phyloP scores from a whole-genome alignment of 2,888 invertebrate genomes.

The Proisotoma minuta region DNA sequence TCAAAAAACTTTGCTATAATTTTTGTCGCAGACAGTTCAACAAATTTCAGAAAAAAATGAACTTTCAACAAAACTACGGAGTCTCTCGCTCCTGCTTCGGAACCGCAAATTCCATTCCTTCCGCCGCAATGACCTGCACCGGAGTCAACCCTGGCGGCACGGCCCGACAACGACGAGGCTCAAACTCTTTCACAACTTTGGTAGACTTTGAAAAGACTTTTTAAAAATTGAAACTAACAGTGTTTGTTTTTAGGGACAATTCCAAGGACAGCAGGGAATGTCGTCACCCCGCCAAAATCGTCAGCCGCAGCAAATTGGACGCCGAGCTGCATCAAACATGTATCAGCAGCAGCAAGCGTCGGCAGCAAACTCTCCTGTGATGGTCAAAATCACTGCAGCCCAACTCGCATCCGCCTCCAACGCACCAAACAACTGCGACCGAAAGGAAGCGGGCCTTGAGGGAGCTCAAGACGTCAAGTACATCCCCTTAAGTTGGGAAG shows the following conservation, averaged over 20 bases:
- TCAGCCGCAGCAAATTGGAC: too few relatives aligned
- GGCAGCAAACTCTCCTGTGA: neutral
- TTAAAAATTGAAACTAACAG: too few relatives aligned
- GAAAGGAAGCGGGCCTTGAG: slow-evolving; percentile 16
- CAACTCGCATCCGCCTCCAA: slow-evolving; percentile 20
- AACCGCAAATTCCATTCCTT: neutral
- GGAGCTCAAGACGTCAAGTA: slow-evolving; percentile 26
- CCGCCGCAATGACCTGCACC: neutral
- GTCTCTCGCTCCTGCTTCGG: too few relatives aligned
- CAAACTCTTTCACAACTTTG: neutral
- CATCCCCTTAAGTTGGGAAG: slow-evolving; percentile 39
- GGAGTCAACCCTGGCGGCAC: neutral
- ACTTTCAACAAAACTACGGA: slow-evolving; percentile 4
- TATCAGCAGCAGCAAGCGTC: too few relatives aligned
- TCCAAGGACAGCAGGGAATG: too few relatives aligned
- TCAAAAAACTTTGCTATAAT: neutral
- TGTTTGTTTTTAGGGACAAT: too few relatives aligned
- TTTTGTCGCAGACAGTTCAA: neutral
- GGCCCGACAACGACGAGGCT: neutral
- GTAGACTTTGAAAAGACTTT: too few relatives aligned
- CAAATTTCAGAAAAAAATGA: neutral
- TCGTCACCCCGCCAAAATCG: neutral
- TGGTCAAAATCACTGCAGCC: slow-evolving; percentile 29
- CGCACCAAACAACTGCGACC: slow-evolving; percentile 11
- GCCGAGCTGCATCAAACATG: neutral